A percentile compares a stretch with the other conserved stretches of the same genome.
Evolutionary conservation across 2,797 vertebrate species (phyloP).

Genomic region (Smutsia gigantea): DNA sequence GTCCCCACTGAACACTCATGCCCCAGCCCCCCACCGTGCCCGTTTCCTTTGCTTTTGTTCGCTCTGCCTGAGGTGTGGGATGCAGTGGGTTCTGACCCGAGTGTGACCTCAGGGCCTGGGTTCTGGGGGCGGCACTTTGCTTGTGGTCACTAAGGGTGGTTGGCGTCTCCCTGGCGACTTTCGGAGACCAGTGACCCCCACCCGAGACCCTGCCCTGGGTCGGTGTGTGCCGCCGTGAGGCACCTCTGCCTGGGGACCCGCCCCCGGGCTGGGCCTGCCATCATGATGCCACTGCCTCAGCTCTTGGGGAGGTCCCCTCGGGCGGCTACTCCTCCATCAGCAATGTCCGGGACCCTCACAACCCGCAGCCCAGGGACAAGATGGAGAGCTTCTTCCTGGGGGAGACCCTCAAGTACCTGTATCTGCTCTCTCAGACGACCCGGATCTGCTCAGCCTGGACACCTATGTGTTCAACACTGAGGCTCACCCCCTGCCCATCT

Average conservation of each 20-base stretch:
- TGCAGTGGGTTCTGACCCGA: neutral
- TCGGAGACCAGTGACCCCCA: neutral
- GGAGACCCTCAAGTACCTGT: slow-evolving; percentile 97
- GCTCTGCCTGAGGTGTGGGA: no score
- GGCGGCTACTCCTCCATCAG: slow-evolving; percentile 97
- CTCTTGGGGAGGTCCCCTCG: slow-evolving; percentile 82
- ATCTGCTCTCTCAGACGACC: slow-evolving; percentile 93
- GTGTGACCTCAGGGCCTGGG: neutral
- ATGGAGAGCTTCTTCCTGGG: slow-evolving; percentile 99
- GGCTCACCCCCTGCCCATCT: slow-evolving; percentile 96
- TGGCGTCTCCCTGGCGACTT: neutral
- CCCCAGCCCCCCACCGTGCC: no score
- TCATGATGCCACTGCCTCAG: fast-evolving
- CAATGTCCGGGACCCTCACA: slow-evolving; percentile 91
- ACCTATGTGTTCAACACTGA: slow-evolving; percentile 95
- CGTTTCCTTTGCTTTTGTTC: no score
- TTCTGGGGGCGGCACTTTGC: fast-evolving
- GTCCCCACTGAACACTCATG: no score
- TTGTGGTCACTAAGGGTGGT: neutral
- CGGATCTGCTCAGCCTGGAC: slow-evolving; percentile 92
- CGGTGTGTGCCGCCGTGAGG: fast-evolving
- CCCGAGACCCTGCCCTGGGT: no score
- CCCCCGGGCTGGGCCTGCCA: fast-evolving
- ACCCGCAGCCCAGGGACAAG: slow-evolving; percentile 94
- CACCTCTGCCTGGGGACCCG: neutral